Conservation (phyloP, 2,888 invertebrate genomes). For the Pristionchus fissidentatus region DNA sequence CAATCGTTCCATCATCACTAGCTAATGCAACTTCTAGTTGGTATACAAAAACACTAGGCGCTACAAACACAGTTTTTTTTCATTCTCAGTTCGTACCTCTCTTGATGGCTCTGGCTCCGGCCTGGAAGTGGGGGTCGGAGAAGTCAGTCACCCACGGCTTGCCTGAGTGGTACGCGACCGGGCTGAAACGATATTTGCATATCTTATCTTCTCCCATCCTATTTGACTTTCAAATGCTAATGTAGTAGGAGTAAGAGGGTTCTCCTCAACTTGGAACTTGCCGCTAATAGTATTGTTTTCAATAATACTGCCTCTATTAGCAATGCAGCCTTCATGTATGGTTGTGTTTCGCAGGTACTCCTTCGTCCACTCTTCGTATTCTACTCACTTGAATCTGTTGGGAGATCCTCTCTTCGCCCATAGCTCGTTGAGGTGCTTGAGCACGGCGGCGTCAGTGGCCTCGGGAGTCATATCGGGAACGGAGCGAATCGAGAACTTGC, state of each 20-base stretch:
- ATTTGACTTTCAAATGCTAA: neutral
- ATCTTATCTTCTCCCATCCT: neutral
- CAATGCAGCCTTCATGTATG: too few species aligned
- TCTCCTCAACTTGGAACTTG: neutral
- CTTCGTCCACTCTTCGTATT: too few species aligned
- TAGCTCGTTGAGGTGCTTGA: conserved; percentile 84
- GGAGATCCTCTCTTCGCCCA: conserved; percentile 85
- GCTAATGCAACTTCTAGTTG: neutral
- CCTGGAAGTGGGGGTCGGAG: conserved; percentile 90
- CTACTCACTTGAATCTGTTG: conserved; percentile 86
- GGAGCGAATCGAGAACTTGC: conserved; percentile 95
- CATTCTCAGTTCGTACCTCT: conserved; percentile 72
- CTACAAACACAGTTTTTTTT: neutral
- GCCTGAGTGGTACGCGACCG: conserved; percentile 83
- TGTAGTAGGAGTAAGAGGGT: neutral
- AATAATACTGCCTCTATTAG: too few species aligned
- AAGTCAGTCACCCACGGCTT: conserved; percentile 94
- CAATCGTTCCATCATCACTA: conserved; percentile 37
- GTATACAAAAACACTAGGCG: neutral
- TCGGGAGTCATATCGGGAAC: conserved; percentile 94
- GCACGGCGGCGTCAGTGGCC: conserved; percentile 84
- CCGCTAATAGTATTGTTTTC: too few species aligned
- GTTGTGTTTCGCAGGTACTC: too few species aligned
- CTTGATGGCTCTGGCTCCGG: conserved; percentile 82
- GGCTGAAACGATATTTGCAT: conserved; percentile 44